Evolutionary conservation across 2,888 invertebrate species (phyloP).

Genomic region (Falcaria lacertinaria): DNA sequence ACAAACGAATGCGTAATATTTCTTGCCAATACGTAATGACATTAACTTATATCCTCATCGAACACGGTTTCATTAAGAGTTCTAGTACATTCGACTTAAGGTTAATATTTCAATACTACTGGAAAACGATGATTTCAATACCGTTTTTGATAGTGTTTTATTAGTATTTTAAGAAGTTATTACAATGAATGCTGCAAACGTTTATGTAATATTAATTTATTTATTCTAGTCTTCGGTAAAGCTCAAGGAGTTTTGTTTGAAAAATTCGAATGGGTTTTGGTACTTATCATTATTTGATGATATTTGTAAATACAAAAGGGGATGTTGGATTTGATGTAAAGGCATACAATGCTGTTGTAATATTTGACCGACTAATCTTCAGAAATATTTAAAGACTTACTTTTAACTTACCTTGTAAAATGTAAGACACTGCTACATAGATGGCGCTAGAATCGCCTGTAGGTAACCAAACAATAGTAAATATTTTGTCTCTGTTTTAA

Average conservation of each 20-base stretch:
- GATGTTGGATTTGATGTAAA: background rate
- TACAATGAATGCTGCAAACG: constrained; percentile 18
- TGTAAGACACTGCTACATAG: background rate
- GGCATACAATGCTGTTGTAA: constrained; percentile 6
- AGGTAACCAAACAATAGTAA: no score
- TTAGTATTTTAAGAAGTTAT: constrained; percentile 10
- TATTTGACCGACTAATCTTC: constrained; percentile 6
- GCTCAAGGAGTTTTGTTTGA: constrained; percentile 56
- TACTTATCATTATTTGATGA: constrained; percentile 26
- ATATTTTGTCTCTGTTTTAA: no score
- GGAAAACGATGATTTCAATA: background rate
- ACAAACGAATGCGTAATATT: constrained; percentile 37
- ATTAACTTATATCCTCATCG: background rate
- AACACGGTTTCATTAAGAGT: background rate
- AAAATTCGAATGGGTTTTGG: constrained; percentile 22
- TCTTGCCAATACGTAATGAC: constrained; percentile 52
- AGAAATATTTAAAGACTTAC: no score
- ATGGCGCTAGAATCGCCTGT: background rate
- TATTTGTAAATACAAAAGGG: background rate
- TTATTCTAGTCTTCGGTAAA: constrained; percentile 70
- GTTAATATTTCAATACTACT: background rate
- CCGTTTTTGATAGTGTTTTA: constrained; percentile 11
- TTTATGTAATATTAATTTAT: constrained; percentile 45
- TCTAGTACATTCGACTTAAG: background rate
- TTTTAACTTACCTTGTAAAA: no score